Percentiles rank a stretch among this genome's conserved stretches.
Evolutionary conservation across 2,797 vertebrate species (phyloP).

Genomic region (Chelon labrosus): DNA sequence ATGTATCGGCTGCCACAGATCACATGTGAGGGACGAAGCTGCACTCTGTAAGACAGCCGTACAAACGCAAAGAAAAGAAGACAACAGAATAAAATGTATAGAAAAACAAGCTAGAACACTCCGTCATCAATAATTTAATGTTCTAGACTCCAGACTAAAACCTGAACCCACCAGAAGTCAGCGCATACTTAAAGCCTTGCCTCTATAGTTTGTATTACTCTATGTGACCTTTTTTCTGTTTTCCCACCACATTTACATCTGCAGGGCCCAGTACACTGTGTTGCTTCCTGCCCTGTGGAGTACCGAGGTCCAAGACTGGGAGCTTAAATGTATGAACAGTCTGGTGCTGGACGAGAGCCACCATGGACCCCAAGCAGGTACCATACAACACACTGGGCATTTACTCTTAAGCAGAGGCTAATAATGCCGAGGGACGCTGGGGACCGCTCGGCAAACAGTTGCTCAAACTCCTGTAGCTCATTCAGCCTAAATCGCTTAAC

Average conservation of each 20-base stretch:
- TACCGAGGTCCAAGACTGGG: conserved; percentile 84
- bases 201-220: background rate
- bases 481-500: conserved; percentile 59
- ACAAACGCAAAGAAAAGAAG: too few relatives aligned
- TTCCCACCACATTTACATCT: background rate
- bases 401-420: conserved; percentile 21
- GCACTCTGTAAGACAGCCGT: too few relatives aligned
- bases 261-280: conserved; percentile 77
- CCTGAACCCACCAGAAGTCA: background rate
- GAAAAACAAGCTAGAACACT: too few relatives aligned
- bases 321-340: conserved; percentile 83
- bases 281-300: conserved; percentile 81
- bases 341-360: conserved; percentile 78
- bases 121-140: too few relatives aligned
- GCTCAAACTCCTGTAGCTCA: conserved; percentile 26
- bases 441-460: conserved; percentile 23
- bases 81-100: too few relatives aligned
- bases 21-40: too few relatives aligned
- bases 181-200: background rate
- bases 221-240: background rate
- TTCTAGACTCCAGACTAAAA: too few relatives aligned
- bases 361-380: conserved; percentile 64
- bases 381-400: background rate
- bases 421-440: conserved; percentile 27
- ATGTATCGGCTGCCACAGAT: too few relatives aligned